Base-by-base conservation (phyloP, 1,140 invertebrate species). In the Aricia agestis region DNA sequence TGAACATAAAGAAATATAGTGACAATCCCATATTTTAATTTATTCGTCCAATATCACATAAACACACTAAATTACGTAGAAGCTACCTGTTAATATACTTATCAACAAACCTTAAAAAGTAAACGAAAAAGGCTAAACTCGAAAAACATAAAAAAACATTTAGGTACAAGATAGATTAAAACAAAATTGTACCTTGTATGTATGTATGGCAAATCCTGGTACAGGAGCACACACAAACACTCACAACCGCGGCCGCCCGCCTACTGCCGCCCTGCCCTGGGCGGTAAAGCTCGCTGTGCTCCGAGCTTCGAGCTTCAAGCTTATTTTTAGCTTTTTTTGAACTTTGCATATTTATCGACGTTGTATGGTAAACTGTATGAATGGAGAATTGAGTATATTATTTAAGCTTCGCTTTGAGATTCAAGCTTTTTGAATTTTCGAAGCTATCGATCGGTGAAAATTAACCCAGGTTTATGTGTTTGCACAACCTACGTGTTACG, bases 321-420 rank as follows among this genome's bases (percentile, higher is more conserved):
- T 52, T 52, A 52, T 52, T 52, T 52, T 52, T 52, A 52, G 45
- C 45, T 52, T 52, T 52, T 52, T 52, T 52, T 52, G 45, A 52
- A 52, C 45, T 52, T 52, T 52, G 45, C 45, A 52, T 52, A 52
- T 52, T 52, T 52, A 52, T 52, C 45, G 45, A 52, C 45, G 7
- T 52, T 13, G 13, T 52, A 52, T 52, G 45, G 45, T 52, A 52
- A 52, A 42, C 41, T 42, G 41, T 6, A 42, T 42, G 41, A 42
- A 42, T 42, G 41, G 41, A 42, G 6, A 42, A 13, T 52, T 52
- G 45, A 5, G 36, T 52, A 13, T 11, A 52, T 52, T 15, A 52
- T 13, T 52, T 52, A 52, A 52, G 13, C 11, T 52, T 36, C 13
- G 13, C 11, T 52, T 36, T 52, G 45, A 52, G 45, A 25, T n/a